Evolutionary conservation across 2,113 vertebrate genomes (phyloP), one percentile per base, ranked within the genome.

Genomic region (Oxyruncus cristatus): DNA sequence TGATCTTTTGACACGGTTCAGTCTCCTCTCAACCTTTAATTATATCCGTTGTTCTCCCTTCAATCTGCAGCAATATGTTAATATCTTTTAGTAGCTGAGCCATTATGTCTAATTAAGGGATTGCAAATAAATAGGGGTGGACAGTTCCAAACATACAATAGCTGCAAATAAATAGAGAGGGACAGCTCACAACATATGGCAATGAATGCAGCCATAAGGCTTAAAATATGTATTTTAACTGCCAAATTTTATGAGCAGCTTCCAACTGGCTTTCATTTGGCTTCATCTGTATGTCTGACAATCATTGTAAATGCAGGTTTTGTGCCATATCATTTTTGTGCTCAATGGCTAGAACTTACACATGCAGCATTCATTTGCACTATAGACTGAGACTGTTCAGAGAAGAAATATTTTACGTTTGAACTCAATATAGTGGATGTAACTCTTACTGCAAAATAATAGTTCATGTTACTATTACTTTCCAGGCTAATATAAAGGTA

Each of bases 151-250:
- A 73, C 72, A 55, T n/a, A 67, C 78, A 88, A 91, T 88, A 85
- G 76, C 70, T 91, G 71, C 61, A 90, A 89, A 92, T 65, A 96
- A 96, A 97, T 91, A 95, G 85, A 84, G 95, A 93, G 79, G 92
- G 96, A 96, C 96, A 96, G 79, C 92, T 96, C 90, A 88, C 85
- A 96, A 71, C 93, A 97, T 96, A 97, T 93, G 95, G 95, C 88
- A 96, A 24, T 37, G 68, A 93, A 89, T 90, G 56, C 68, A 93
- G 93, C 87, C 95, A 95, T 95, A 93, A 95, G 89, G 91, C 56
- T 56, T 92, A n/a, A 91, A 96, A 91, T 81, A 88, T 84, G 85
- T 68, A 61, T 92, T 95, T 96, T 75, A 96, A 92, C 85, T 95
- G 95, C 90, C 93, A 93, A 84, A 91, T 89, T 93, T 67, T 68